Evolutionary conservation across 2,113 vertebrate genomes (phyloP), one percentile per base, ranked within the genome.

Genomic region (Turdus rufiventris): DNA sequence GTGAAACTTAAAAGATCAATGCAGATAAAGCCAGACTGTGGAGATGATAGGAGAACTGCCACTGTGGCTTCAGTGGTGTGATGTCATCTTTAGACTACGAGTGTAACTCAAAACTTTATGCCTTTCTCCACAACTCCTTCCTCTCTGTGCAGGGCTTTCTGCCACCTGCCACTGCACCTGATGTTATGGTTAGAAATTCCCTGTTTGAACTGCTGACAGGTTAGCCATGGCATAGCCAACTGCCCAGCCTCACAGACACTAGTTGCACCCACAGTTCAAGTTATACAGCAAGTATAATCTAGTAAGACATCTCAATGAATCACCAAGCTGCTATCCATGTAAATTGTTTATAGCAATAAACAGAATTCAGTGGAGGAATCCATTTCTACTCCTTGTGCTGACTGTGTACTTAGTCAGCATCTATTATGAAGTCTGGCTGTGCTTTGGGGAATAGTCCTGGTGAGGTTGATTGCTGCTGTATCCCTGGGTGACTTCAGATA

Each of bases 351-450:
- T 42, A 72, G 43, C 42, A 75, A 75, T 85, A 78, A 88, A 81
- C 1, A 42, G 45, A 88, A 91, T 75, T 72, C 81, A 70, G 50
- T 0, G 1, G 70, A 94, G 53, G 70, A 85, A 89, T 61, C 45
- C 2, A 2, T 85, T 89, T 75, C 89, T 50, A 17, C 38, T 92
- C 67, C 70, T 90, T 0, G 0, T 0, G 7, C 70, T 4, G 20
- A 88, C 47, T 77, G 51, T 61, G 71, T 93, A 93, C 72, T 88
- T 95, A 91, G 86, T 96, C 88, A 94, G 47, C 79, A 93, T 86
- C 56, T 75, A 83, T 93, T 84, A 85, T 74, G 79, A 91, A 88
- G 81, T 63, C 79, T 86, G 72, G 14, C 70, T 85, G 62, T 68
- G 54, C 60, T 89, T 93, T 94, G 34, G 95, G 86, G 88, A 95